Evolutionary conservation across 2,888 invertebrate genomes (phyloP).

Genomic region (Pachliopta kotzebuea): DNA sequence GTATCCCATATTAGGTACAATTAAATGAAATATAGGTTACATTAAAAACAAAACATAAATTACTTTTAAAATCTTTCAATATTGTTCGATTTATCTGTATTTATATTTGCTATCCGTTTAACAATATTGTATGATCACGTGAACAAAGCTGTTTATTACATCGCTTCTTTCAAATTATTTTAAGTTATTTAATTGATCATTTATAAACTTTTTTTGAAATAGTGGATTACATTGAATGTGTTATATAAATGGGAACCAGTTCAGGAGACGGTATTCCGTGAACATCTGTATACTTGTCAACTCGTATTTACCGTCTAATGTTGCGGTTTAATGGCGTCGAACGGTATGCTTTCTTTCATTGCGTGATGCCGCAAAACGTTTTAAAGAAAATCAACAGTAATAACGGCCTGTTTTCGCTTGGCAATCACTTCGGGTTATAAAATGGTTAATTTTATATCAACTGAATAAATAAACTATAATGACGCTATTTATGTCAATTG

Average conservation of each 20-base stretch:
- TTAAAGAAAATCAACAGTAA: neutral
- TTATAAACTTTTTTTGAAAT: too few species aligned
- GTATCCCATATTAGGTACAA: too few species aligned
- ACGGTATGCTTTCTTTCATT: slow-evolving; percentile 1
- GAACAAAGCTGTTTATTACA: neutral
- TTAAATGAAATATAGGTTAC: too few species aligned
- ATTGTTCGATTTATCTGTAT: too few species aligned
- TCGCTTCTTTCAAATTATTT: neutral
- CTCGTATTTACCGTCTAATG: neutral
- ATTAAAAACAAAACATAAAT: too few species aligned
- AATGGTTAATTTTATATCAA: neutral
- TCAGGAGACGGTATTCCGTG: neutral
- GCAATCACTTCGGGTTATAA: neutral
- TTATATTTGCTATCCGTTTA: too few species aligned
- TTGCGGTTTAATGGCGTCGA: neutral
- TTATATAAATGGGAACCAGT: neutral
- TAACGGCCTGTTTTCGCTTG: neutral
- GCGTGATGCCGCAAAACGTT: slow-evolving; percentile 1
- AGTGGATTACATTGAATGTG: neutral
- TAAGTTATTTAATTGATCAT: neutral
- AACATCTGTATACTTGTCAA: neutral
- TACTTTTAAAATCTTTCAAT: too few species aligned
- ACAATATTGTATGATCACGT: too few species aligned
- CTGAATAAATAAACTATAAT: neutral
- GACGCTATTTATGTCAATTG: neutral